Percentiles rank a stretch among this genome's conserved stretches.
Evolutionary conservation across 2,113 vertebrate genomes (phyloP).

Genomic region (Ptychochromis oligacanthus): DNA sequence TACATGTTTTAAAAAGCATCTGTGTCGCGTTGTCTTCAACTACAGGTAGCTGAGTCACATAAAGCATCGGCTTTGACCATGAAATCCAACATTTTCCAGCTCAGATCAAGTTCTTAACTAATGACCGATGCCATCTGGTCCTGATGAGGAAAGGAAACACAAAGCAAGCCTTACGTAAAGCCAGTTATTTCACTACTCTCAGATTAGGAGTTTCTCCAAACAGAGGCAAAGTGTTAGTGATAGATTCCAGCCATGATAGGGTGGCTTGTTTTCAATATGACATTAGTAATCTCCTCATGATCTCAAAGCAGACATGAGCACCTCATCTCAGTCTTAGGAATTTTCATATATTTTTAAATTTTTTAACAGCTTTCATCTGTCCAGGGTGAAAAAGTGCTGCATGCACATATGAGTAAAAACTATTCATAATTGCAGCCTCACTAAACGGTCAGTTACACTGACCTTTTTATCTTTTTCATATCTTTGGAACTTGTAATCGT

Average conservation of each 20-base stretch:
- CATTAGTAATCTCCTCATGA: conserved; percentile 48
- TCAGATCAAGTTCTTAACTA: conserved; percentile 69
- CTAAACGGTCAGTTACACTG: not conserved
- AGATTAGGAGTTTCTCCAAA: conserved; percentile 53
- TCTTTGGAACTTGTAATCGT: not conserved
- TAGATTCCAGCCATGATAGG: conserved; percentile 59
- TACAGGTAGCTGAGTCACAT: conserved; percentile 53
- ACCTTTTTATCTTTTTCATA: not conserved
- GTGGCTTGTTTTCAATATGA: conserved; percentile 48
- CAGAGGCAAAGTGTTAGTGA: conserved; percentile 51
- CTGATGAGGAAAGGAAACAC: conserved; percentile 71
- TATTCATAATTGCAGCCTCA: not conserved
- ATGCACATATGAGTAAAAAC: not conserved
- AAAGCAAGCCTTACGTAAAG: not conserved
- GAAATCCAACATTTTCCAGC: conserved; percentile 68
- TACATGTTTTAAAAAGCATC: conserved; percentile 50
- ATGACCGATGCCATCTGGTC: conserved; percentile 70
- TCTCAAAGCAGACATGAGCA: conserved; percentile 25
- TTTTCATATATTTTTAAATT: not conserved
- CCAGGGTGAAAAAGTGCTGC: fast-evolving
- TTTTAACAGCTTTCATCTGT: not conserved
- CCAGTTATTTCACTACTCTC: conserved; percentile 32
- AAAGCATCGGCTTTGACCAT: conserved; percentile 24
- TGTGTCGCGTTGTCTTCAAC: conserved; percentile 55
- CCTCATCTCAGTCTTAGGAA: conserved; percentile 7